phyloP scores from a whole-genome alignment of 2,888 invertebrate species.

The Phyllotreta striolata region DNA sequence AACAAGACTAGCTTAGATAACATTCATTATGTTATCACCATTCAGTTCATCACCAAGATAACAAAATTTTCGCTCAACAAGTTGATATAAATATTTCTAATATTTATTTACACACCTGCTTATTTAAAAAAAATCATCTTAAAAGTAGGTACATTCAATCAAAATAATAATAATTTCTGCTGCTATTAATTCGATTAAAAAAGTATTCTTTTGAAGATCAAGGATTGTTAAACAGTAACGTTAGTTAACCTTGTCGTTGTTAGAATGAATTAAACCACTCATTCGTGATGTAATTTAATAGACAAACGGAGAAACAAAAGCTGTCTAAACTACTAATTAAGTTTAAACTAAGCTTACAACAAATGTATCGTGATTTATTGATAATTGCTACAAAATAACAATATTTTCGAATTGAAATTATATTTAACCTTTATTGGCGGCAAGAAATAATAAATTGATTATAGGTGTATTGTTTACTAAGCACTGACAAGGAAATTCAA shows the following conservation, averaged over 20 bases:
- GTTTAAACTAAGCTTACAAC: not conserved
- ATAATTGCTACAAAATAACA: constrained; percentile 2
- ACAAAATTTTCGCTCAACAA: not conserved
- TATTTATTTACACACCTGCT: no score
- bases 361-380: constrained; percentile 1
- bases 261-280: constrained; percentile 14
- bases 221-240: constrained; percentile 15
- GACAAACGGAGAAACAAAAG: constrained; percentile 14
- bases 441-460: constrained; percentile 11
- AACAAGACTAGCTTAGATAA: constrained; percentile 6
- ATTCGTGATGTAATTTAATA: constrained; percentile 14
- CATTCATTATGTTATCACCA: not conserved
- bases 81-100: no score
- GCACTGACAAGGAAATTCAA: constrained; percentile 2
- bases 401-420: constrained; percentile 10
- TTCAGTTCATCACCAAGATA: not conserved
- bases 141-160: not conserved
- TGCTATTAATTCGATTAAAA: not conserved
- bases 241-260: constrained; percentile 14
- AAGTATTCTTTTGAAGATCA: constrained; percentile 21
- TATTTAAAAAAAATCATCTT: not conserved
- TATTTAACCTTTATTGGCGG: not conserved
- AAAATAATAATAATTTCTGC: not conserved
- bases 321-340: constrained; percentile 7
- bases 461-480: not conserved